Evolutionary conservation across 2,797 vertebrate genomes (phyloP), one percentile per base, ranked within the genome.

Genomic region (Cossypha niveicapilla): DNA sequence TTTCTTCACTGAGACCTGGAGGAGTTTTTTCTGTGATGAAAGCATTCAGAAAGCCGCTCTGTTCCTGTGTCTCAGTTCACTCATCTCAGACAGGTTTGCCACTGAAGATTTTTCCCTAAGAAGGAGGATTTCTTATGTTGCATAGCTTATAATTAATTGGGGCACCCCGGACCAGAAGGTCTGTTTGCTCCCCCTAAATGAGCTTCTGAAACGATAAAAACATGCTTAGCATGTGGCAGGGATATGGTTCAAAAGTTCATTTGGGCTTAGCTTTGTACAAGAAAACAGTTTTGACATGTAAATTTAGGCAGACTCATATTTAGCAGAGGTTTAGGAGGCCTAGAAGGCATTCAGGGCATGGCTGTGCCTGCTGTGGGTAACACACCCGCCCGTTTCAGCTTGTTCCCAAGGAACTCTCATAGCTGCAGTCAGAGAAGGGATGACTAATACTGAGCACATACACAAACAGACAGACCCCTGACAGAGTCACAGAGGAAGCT

Each of bases 191-290:
- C 6, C 51, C 17, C 17, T 61, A 57, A 76, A 73, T 53, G 28
- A 93, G 91, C 92, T 71, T 85, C 89, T 45, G 18, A 47, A 94
- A 90, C 19, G 66, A 76, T 2, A 2, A 73, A 86, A 74, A 60
- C n/a, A 76, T 0, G 0, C n/a, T 56, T 70, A 95, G 74, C 73
- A 53, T 37, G 67, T 63, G 91, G 41, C 32, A 11, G 25, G 23
- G 41, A n/a, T 30, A 14, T 2, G 8, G 92, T 96, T 96, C 92
- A 93, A 76, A 93, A 94, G 93, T 87, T 95, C 77, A 87, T 30
- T 34, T 58, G 56, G 48, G 77, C 67, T 89, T 79, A 79, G 74
- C 53, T 92, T 45, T 76, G 71, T 13, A 48, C 17, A 45, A 39
- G 44, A 82, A 60, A 74, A 93, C n/a, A 76, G 34, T 85, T 86